Conservation (phyloP, 2,888 invertebrate species). For the Alviniconcha strummeri region DNA sequence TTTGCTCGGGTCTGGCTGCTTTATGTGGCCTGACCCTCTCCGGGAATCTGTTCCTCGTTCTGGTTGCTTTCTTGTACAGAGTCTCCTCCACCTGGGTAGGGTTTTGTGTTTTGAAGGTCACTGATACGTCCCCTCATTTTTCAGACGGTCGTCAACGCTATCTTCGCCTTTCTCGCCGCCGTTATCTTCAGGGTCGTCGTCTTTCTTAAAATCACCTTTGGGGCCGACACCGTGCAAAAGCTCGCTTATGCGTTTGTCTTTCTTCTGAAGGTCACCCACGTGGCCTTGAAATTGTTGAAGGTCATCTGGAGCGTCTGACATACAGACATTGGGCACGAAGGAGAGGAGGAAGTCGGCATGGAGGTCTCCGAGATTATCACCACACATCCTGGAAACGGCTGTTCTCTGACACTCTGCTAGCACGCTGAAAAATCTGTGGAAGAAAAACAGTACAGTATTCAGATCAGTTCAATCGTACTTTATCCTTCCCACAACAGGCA, state of each 20-base stretch:
- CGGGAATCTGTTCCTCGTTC: no score
- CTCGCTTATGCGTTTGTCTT: neutral
- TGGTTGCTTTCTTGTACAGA: no score
- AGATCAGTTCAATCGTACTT: no score
- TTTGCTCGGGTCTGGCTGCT: no score
- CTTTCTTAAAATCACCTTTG: neutral
- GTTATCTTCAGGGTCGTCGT: neutral
- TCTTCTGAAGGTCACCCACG: neutral
- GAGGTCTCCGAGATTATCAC: slow-evolving; percentile 35
- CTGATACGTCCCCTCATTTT: neutral
- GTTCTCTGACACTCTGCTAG: slow-evolving; percentile 41
- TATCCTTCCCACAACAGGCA: no score
- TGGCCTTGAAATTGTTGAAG: neutral
- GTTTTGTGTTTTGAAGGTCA: no score
- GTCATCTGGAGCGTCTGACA: neutral
- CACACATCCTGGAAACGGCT: slow-evolving; percentile 33
- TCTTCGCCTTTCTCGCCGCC: no score
- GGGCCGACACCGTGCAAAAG: neutral
- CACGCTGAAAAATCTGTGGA: slow-evolving; percentile 36
- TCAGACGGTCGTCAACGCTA: neutral
- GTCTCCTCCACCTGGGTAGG: no score
- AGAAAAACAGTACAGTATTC: neutral
- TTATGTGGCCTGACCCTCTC: no score
- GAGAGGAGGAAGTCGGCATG: slow-evolving; percentile 42
- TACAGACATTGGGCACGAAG: slow-evolving; percentile 40